Base-by-base conservation (phyloP, 2,888 invertebrate genomes). In the Callosobruchus maculatus region DNA sequence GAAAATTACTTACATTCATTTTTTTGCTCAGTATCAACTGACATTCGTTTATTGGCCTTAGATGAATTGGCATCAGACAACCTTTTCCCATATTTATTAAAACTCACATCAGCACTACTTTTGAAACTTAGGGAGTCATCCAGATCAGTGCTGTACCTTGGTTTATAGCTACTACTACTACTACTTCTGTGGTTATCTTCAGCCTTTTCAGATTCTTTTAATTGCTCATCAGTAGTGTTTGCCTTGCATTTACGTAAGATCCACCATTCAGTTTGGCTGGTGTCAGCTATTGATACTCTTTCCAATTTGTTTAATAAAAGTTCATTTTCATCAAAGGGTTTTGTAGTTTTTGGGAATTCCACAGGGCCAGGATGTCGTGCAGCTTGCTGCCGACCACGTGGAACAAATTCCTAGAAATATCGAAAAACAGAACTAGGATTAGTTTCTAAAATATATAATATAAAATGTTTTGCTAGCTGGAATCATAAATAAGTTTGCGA, bases 351-450 rank as follows among this genome's bases (percentile, higher is more conserved):
- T 20, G 77, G 72, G n/a, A 78, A 83, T 81, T 90, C 90, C 71
- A 91, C 89, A 78, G 92, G 92, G 72, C 93, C 93, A 20, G 95
- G 95, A 87, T 95, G 95, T 81, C 91, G 91, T 74, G 90, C 89
- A 85, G 94, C 88, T 88, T 93, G 93, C 89, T 93, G 92, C 88
- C 95, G 92, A 86, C 96, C 96, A 89, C 94, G 93, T 84, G 96
- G 96, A 90, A 94, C 91, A 89, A 94, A 96, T 91, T 95, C 95
- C 95, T 95, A 83, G 73, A 80, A 77, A 76, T n/a, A n/a, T 22
- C 26, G 69, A 68, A 67, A 20, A 4, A 71, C 5, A 71, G 71
- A 71, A 49, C 1, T 71, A 2, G 2, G 18, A 26, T 21, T 21
- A 9, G 70, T 22, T 31, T n/a, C 21, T 22, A 21, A 22, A 70